These are phyloP conservation scores for Melanerpes formicivorus DNA, from an alignment of 2,113 vertebrate species.

Conservation along the genomic window DNA sequence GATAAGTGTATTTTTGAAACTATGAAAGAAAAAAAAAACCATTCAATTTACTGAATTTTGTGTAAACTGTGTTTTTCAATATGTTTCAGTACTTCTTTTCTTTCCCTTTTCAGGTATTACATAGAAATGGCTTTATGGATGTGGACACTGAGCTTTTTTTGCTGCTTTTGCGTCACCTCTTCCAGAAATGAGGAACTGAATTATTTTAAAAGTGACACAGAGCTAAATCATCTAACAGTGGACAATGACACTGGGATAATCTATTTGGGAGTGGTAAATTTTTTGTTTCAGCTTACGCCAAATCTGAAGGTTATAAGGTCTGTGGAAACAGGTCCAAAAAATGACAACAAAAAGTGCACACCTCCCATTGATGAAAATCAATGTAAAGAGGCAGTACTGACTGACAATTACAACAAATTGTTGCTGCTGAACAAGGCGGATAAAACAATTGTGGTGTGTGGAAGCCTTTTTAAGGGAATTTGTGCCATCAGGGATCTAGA, in stretches of 20 bases:
- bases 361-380: conserved; percentile 86
- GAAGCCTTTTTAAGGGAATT: conserved; percentile 92
- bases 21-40: background rate
- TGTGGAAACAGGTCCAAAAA: conserved; percentile 77
- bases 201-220: conserved; percentile 69
- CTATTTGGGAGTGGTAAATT: conserved; percentile 91
- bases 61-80: background rate
- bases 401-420: conserved; percentile 90
- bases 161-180: conserved; percentile 26
- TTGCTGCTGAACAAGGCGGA: conserved; percentile 81
- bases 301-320: conserved; percentile 68
- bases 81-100: background rate
- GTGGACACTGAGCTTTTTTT: conserved; percentile 65
- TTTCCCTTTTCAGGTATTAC: conserved; percentile 43
- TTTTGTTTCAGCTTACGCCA: conserved; percentile 84
- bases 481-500: conserved; percentile 87
- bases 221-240: conserved; percentile 88
- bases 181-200: conserved; percentile 62
- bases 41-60: background rate
- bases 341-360: conserved; percentile 88
- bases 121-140: conserved; percentile 77
- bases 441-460: conserved; percentile 86
- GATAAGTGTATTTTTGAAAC: background rate
- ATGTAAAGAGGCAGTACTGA: conserved; percentile 81
- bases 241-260: conserved; percentile 82